phyloP scores from a whole-genome alignment of 2,797 vertebrate species.

The Octomys mimax region DNA sequence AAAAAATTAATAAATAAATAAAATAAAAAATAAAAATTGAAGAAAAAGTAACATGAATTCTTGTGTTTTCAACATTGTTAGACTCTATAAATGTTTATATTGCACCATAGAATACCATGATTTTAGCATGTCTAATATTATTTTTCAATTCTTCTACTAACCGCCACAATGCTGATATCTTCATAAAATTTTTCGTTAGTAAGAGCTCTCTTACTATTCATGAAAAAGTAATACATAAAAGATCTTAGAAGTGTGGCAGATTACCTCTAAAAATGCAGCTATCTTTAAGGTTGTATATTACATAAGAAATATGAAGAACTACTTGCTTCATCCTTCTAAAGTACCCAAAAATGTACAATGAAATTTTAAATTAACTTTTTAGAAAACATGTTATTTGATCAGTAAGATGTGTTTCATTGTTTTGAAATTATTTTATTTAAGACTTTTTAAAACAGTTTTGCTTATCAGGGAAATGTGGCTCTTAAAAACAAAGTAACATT shows the following conservation, averaged over 20 bases:
- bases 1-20: too few relatives aligned
- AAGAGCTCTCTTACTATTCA: slow-evolving; percentile 33
- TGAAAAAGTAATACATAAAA: slow-evolving; percentile 59
- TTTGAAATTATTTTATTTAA: slow-evolving; percentile 58
- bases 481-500: slow-evolving; percentile 39
- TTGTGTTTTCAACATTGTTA: slow-evolving; percentile 20
- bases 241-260: neutral
- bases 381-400: neutral
- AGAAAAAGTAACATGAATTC: slow-evolving; percentile 51
- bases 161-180: slow-evolving; percentile 6
- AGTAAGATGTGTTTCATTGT: slow-evolving; percentile 42
- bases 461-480: neutral
- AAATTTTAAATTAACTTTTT: slow-evolving; percentile 55
- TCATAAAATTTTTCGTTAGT: neutral
- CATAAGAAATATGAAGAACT: slow-evolving; percentile 16
- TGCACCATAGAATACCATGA: neutral
- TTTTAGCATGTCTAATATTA: slow-evolving; percentile 40
- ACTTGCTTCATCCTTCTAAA: slow-evolving; percentile 41
- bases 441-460: slow-evolving; percentile 16
- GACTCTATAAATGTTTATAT: slow-evolving; percentile 18
- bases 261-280: slow-evolving; percentile 61
- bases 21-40: neutral
- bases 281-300: slow-evolving; percentile 10
- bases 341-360: neutral
- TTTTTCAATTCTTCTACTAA: slow-evolving; percentile 28